phyloP scores from a whole-genome alignment of 2,888 invertebrate genomes.

The Pristionchus maxplancki region DNA sequence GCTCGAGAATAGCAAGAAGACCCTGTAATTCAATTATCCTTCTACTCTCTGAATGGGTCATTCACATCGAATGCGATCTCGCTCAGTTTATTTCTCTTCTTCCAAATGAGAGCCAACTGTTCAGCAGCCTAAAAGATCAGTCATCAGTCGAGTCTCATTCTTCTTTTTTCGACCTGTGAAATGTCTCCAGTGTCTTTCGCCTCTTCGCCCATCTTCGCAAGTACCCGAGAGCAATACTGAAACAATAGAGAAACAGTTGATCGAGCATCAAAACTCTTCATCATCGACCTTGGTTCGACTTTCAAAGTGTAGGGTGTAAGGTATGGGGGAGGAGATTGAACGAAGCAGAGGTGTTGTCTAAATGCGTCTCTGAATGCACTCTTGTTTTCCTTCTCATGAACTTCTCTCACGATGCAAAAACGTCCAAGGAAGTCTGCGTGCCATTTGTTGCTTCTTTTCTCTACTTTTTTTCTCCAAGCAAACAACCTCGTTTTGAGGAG shows the following conservation, averaged over 20 bases:
- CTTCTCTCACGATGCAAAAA: neutral
- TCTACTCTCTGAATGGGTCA: neutral
- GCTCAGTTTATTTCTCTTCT: constrained; percentile 61
- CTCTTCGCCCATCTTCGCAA: neutral
- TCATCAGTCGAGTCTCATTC: neutral
- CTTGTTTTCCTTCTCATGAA: neutral
- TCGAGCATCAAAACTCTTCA: neutral
- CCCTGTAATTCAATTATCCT: constrained; percentile 58
- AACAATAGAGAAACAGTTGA: neutral
- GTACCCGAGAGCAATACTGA: constrained; percentile 44
- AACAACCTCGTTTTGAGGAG: neutral
- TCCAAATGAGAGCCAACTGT: constrained; percentile 55
- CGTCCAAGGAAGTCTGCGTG: neutral
- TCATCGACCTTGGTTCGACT: neutral
- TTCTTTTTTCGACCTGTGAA: neutral
- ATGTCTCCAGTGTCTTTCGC: neutral
- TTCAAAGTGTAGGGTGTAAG: constrained; percentile 21
- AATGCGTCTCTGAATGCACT: neutral
- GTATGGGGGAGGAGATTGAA: neutral
- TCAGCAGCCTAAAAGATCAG: constrained; percentile 43
- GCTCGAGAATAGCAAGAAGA: constrained; percentile 68
- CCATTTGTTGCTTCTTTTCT: neutral
- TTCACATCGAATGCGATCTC: constrained; percentile 67
- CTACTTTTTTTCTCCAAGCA: neutral
- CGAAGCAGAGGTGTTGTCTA: neutral